These are phyloP conservation scores for Babylonia areolata DNA, from an alignment of 1,140 invertebrate species.

Conservation along the genomic window DNA sequence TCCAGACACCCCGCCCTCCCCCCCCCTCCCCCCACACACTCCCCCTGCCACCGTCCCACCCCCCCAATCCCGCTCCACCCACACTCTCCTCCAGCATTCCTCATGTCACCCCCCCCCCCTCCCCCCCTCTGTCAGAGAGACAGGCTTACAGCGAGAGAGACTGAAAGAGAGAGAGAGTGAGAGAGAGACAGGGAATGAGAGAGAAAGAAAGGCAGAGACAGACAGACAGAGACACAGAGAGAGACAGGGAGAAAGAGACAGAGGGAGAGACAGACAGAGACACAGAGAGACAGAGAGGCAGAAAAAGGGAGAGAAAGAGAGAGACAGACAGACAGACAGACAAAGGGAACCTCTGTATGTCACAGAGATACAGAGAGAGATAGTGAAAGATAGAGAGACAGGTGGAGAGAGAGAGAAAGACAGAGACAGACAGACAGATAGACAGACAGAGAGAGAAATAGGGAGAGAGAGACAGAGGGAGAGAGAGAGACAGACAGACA, in stretches of 20 bases:
- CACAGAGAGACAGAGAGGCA: not conserved
- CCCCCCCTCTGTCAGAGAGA: not conserved
- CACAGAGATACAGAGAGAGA: not conserved
- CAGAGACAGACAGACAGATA: not conserved
- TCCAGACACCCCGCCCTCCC: too few species aligned
- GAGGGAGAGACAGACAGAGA: not conserved
- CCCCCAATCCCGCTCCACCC: too few species aligned
- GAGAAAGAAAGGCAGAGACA: not conserved
- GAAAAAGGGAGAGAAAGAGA: not conserved
- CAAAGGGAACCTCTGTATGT: too few species aligned
- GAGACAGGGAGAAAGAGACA: too few species aligned
- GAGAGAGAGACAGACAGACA: not conserved
- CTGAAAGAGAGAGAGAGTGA: not conserved
- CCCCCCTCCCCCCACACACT: too few species aligned
- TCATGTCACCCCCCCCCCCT: too few species aligned
- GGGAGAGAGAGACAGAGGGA: not conserved
- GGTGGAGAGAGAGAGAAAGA: not conserved
- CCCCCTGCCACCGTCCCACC: too few species aligned
- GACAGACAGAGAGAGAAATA: not conserved
- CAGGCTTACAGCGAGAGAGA: not conserved
- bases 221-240: not conserved
- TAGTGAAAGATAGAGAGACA: not conserved
- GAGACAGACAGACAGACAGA: not conserved
- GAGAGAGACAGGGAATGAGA: not conserved
- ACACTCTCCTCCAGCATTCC: too few species aligned